phyloP scores from a whole-genome alignment of 2,888 invertebrate genomes.

The Euzophera pinguis region DNA sequence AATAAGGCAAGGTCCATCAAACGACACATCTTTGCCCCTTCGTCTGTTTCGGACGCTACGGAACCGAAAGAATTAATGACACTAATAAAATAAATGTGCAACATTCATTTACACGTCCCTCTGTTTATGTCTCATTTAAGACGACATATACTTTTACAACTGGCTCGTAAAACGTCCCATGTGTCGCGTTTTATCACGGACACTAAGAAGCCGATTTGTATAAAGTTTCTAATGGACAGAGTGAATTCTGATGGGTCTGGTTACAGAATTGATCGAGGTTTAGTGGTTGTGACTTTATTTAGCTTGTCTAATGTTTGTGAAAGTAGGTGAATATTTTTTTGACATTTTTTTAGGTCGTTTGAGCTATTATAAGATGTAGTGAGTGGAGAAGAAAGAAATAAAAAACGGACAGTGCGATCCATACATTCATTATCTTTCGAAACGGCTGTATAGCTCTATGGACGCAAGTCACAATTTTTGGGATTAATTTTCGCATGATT shows the following conservation, averaged over 20 bases:
- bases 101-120: conserved; percentile 76
- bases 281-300: conserved; percentile 2
- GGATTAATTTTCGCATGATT: too few relatives aligned
- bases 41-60: conserved; percentile 50
- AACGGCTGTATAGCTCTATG: too few relatives aligned
- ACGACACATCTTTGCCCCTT: conserved; percentile 19
- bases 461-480: too few relatives aligned
- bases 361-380: not conserved
- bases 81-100: conserved; percentile 75
- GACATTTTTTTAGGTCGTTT: not conserved
- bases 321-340: not conserved
- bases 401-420: too few relatives aligned
- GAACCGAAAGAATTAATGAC: conserved; percentile 72
- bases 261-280: not conserved
- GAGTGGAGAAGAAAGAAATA: not conserved
- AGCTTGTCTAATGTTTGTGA: not conserved
- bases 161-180: conserved; percentile 66
- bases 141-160: conserved; percentile 74
- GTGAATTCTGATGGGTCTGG: conserved; percentile 37
- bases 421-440: too few relatives aligned
- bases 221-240: conserved; percentile 52
- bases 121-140: conserved; percentile 79
- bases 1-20: not conserved
- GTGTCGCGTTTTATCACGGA: conserved; percentile 58
- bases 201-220: conserved; percentile 52